Evolutionary conservation across 2,113 vertebrate genomes (phyloP).

Genomic region (Notarius lentiginosus): DNA sequence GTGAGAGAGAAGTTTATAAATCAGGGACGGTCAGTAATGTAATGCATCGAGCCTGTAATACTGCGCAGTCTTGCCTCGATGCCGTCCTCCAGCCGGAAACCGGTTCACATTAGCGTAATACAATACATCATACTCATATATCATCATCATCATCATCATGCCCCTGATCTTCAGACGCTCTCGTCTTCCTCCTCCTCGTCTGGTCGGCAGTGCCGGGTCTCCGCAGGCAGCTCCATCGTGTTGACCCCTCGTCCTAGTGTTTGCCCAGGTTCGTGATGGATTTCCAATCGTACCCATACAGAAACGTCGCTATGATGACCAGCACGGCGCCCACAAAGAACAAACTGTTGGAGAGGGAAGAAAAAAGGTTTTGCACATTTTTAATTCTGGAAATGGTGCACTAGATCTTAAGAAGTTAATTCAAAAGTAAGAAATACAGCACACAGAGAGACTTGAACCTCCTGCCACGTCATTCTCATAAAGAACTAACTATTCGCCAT

Average conservation of each 20-base stretch:
- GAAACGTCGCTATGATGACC: slow-evolving; percentile 85
- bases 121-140: background rate
- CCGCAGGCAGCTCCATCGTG: background rate
- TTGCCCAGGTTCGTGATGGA: slow-evolving; percentile 71
- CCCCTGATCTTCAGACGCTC: background rate
- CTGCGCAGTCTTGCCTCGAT: background rate
- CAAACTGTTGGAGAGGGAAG: slow-evolving; percentile 66
- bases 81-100: background rate
- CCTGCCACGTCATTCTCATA: too few species aligned
- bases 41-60: background rate
- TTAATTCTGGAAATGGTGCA: too few species aligned
- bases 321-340: slow-evolving; percentile 83
- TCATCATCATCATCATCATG: background rate
- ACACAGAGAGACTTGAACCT: too few species aligned
- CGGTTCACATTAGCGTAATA: background rate
- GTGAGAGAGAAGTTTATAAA: background rate
- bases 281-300: slow-evolving; percentile 82
- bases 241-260: slow-evolving; percentile 51
- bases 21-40: background rate
- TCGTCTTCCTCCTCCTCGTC: background rate
- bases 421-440: too few species aligned
- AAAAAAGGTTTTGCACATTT: background rate
- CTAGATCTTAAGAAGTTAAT: too few species aligned
- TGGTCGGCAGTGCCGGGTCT: background rate
- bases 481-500: too few species aligned